A percentile compares a stretch with the other conserved stretches of the same genome.
phyloP scores from a whole-genome alignment of 2,888 invertebrate species.

The Dendrolimus pini region DNA sequence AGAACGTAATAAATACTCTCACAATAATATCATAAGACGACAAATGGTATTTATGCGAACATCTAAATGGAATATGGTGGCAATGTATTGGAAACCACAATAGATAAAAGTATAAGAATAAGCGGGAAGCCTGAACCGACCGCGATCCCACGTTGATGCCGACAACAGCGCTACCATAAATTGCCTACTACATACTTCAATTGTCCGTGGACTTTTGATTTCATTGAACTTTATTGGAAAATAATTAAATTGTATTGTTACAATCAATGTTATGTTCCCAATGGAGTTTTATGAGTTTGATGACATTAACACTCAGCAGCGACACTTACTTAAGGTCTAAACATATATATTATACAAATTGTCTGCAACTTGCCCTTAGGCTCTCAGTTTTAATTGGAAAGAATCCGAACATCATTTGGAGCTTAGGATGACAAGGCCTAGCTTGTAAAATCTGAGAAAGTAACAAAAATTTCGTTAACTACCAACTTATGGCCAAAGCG shows the following conservation, averaged over 20 bases:
- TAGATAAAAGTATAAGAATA: conserved; percentile 24
- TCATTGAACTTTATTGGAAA: conserved; percentile 25
- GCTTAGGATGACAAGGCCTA: too few species aligned
- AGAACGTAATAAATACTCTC: neutral
- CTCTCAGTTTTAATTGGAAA: too few species aligned
- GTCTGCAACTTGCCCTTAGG: too few species aligned
- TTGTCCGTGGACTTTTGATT: conserved; percentile 28
- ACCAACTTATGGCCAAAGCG: too few species aligned
- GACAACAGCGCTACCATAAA: neutral
- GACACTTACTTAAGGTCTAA: too few species aligned
- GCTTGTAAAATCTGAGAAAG: too few species aligned
- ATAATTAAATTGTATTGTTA: conserved; percentile 3
- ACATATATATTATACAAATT: too few species aligned
- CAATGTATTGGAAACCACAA: conserved; percentile 32
- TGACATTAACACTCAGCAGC: too few species aligned
- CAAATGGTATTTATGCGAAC: neutral
- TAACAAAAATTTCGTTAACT: too few species aligned
- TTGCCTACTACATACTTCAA: conserved; percentile 16
- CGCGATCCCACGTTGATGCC: conserved; percentile 53
- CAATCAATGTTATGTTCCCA: conserved; percentile 7
- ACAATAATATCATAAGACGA: neutral
- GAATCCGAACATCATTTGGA: too few species aligned
- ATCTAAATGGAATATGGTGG: neutral
- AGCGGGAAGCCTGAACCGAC: conserved; percentile 48
- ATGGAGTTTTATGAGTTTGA: neutral